Conservation (phyloP, 1,140 invertebrate species). For the Anagrus nilaparvatae region DNA sequence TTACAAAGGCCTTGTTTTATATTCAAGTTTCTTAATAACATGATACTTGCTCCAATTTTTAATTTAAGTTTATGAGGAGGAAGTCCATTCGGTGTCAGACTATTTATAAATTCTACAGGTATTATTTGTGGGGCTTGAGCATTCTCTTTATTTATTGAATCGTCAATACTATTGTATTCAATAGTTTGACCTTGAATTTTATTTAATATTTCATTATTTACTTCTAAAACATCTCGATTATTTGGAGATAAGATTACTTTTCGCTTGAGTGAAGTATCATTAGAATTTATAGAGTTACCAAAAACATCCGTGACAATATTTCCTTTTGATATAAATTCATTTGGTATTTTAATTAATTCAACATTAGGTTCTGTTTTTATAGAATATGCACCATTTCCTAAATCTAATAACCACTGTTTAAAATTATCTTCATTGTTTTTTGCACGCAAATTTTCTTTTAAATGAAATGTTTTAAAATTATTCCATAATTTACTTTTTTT, state of each 20-base stretch:
- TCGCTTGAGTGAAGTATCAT: background rate
- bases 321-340: background rate
- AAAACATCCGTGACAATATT: conserved; percentile 6
- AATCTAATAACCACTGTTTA: conserved; percentile 8
- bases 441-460: conserved; percentile 2
- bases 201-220: conserved; percentile 8
- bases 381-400: conserved; percentile 7
- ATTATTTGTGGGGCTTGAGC: background rate
- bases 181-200: background rate
- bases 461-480: background rate
- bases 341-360: conserved; percentile 6
- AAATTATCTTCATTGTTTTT: conserved; percentile 1
- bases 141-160: background rate
- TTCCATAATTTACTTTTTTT: conserved; percentile 10
- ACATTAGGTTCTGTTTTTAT: background rate
- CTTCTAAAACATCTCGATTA: conserved; percentile 5
- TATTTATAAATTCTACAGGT: conserved; percentile 7
- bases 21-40: conserved; percentile 31
- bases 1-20: conserved; percentile 34
- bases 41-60: conserved; percentile 8
- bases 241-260: conserved; percentile 4
- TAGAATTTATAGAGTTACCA: background rate
- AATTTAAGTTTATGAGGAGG: conserved; percentile 6
- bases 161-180: conserved; percentile 8
- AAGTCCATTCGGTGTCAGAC: conserved; percentile 8